Evolutionary conservation across 2,888 invertebrate genomes (phyloP), one percentile per base, ranked within the genome.

Genomic region (Scaeva pyrastri): DNA sequence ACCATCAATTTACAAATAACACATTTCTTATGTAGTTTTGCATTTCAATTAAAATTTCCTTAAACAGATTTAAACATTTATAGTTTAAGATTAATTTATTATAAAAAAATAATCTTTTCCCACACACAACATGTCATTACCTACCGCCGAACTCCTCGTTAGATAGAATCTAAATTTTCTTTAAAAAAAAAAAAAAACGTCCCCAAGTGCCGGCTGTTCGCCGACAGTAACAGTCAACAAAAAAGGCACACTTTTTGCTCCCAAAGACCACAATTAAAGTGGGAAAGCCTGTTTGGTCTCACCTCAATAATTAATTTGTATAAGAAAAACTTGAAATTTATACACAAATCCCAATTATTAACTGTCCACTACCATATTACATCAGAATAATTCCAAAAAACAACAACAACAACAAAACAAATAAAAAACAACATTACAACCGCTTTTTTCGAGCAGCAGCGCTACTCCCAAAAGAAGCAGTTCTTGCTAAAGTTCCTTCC

Each of bases 401-500:
- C 58, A 43, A 23, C 23, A 26, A 75, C 48, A 60, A 56, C 21
- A 26, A 26, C 12, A 58, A 23, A 41, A 39, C 58, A 60, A 45
- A 19, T 3, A 56, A 31, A 23, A 68, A 74, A 50, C 50, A 41
- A 39, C 70, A 58, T 52, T 60, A 16, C 52, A 76, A 84, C n/a
- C n/a, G n/a, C n/a, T n/a, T n/a, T n/a, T n/a, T n/a, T n/a, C n/a
- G n/a, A n/a, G n/a, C n/a, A n/a, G n/a, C n/a, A n/a, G n/a, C n/a
- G n/a, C n/a, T n/a, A n/a, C 75, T 60, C 76, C 72, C 80, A 23
- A 71, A 78, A 86, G 77, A 71, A 81, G 77, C 82, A 36, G 39
- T 86, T 81, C 81, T 86, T 86, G 81, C 77, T 11, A 81, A 77
- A 86, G 77, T 86, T 86, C 77, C 86, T 86, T 82, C 81, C 81